Conservation (phyloP, 2,113 vertebrate genomes). For the Eurypyga helias region DNA sequence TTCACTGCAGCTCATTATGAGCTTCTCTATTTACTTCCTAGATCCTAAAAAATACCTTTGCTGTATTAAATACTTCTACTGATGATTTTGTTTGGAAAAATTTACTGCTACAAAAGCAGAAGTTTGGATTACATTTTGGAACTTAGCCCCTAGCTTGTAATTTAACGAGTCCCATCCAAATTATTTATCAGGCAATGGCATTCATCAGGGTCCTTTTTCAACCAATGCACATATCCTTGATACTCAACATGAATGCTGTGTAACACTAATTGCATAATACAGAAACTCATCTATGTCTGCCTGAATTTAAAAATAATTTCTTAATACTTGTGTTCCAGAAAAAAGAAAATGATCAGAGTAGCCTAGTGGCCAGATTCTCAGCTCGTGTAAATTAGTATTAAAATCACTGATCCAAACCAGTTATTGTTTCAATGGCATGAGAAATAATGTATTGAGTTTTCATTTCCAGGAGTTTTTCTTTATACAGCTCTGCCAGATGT, state of each 20-base stretch:
- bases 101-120: not conserved
- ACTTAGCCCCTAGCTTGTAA: not conserved
- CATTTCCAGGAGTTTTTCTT: slow-evolving; percentile 17
- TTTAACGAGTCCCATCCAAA: not conserved
- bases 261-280: not conserved
- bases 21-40: not conserved
- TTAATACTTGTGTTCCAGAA: not conserved
- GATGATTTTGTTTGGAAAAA: not conserved
- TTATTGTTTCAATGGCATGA: not conserved
- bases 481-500: not conserved
- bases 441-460: not conserved
- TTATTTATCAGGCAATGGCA: not conserved
- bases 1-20: not conserved
- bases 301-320: slow-evolving; percentile 13
- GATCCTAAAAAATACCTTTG: not conserved
- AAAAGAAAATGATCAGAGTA: not conserved
- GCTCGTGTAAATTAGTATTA: not conserved
- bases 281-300: not conserved
- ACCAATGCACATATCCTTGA: not conserved
- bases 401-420: not conserved
- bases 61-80: not conserved
- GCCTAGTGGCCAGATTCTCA: not conserved
- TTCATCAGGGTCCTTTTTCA: not conserved
- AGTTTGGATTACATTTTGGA: not conserved
- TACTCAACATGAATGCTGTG: not conserved